Evolutionary conservation across 2,888 invertebrate species (phyloP), one percentile per base, ranked within the genome.

Genomic region (Myopa testacea): DNA sequence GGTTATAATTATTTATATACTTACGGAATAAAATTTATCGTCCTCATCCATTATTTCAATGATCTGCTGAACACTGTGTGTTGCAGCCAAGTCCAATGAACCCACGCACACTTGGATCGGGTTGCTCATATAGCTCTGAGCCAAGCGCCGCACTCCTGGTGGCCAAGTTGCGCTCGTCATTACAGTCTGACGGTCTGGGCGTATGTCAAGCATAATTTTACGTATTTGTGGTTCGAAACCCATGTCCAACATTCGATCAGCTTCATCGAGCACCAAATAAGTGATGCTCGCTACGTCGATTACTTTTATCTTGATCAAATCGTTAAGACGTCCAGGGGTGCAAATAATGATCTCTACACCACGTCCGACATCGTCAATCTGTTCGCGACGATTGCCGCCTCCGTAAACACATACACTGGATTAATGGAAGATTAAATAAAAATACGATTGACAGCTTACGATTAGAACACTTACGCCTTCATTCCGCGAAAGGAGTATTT

Each of bases 91-190:
- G 89, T 98, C 98, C 58, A 94, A 91, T 71, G 94, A 93, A 0
- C 98, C 98, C 38, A 98, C 95, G 87, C 94, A 95, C 0, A 98
- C 94, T 89, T 97, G 96, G 74, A 98, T 92, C 0, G 98, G 98
- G 88, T 97, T 93, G 76, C 92, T 93, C 94, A 97, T 96, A 86
- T 98, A 98, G 1, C 93, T 93, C 81, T 94, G 92, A 0, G 97
- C 98, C 63, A 98, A 90, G 26, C 95, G 91, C 19, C 97, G 92
- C 1, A 98, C 98, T 63, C 94, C 95, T 75, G 92, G 90, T 0
- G 98, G 98, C 98, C 98, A 98, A 0, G 98, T 98, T 16, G 98
- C 98, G 86, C 95, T 95, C 0, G 98, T 98, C 97, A 98, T 97
- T 0, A 98, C 93, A n/a, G 97, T 97, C 88, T 98, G 98, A 75